phyloP scores from a whole-genome alignment of 2,888 invertebrate genomes.

The Patella depressa region DNA sequence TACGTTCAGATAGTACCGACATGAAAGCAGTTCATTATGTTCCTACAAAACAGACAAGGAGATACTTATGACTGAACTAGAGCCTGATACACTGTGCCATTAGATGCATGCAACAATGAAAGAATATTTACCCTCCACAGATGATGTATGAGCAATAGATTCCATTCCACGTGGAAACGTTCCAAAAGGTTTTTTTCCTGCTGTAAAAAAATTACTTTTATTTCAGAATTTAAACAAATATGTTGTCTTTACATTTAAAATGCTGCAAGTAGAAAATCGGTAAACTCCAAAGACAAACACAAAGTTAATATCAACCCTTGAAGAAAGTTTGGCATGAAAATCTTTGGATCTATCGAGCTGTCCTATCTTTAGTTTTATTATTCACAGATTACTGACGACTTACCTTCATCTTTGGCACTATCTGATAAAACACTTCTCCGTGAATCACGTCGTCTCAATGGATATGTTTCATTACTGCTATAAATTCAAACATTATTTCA shows the following conservation, averaged over 20 bases:
- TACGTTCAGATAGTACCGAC: too few species aligned
- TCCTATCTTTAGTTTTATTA: too few species aligned
- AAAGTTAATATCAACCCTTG: too few species aligned
- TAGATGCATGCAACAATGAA: constrained; percentile 7
- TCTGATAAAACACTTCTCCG: constrained; percentile 60
- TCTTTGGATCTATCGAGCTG: too few species aligned
- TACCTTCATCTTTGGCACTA: constrained; percentile 52
- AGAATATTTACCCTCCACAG: constrained; percentile 37
- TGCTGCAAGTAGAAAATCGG: too few species aligned
- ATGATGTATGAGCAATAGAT: constrained; percentile 39
- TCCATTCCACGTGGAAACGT: constrained; percentile 61
- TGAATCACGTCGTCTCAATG: constrained; percentile 48
- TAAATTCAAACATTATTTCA: constrained; percentile 2
- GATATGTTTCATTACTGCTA: constrained; percentile 56
- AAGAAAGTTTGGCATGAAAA: too few species aligned
- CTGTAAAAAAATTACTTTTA: constrained; percentile 18
- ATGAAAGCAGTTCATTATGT: too few species aligned
- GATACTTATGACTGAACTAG: background rate
- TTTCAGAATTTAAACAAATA: too few species aligned
- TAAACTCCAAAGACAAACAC: too few species aligned
- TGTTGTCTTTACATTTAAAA: too few species aligned
- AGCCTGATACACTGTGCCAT: background rate
- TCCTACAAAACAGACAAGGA: too few species aligned
- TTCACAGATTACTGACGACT: background rate
- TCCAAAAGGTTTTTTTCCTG: constrained; percentile 53